Evolutionary conservation across 30 jellyfish, hydroid and myxozoan genomes (phyloP), one percentile per base, ranked within the genome.

Genomic region (Hydra vulgaris): DNA sequence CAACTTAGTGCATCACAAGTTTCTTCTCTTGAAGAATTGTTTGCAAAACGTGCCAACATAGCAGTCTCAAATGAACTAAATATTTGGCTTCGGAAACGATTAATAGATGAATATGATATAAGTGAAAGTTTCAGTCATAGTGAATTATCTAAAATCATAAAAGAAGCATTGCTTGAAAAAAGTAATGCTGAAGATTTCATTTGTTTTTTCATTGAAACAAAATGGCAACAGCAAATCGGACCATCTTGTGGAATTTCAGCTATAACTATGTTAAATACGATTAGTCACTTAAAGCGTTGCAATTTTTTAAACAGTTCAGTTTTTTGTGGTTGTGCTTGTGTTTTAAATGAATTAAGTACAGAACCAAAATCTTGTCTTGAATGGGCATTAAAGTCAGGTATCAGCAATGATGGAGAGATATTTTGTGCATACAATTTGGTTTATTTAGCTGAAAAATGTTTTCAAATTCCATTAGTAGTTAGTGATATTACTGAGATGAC

Each of bases 241-340:
- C 89, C 89, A 7, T 72, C 86, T 1, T 82, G 89, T 74, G 89
- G 89, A 72, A 25, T 82, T 0, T 40, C 89, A 8, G 89, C 88
- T 12, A 21, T 82, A 3, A 82, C 72, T 82, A 82, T 82, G 89
- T 19, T 66, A 26, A 74, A 72, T 77, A 3, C 61, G 7, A 18
- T 27, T 75, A 25, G 61, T 19, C 40, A 19, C 7, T 1, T 19
- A n/a, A 12, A 73, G 16, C 25, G 16, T 20, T 1, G 4, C 16
- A n/a, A 8, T 68, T 20, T 20, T 1, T n/a, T 23, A 20, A 20
- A n/a, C 7, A 15, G 16, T 68, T 23, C 16, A 68, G 61, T 40
- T 40, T 40, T 40, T 5, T 68, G 75, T 68, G 75, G 16, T 23
- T 68, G 75, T 68, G 75, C 75, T 56, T n/a, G n/a, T n/a, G n/a